Conservation (phyloP, 2,888 invertebrate genomes). For the Brachynemurus nebulosus region DNA sequence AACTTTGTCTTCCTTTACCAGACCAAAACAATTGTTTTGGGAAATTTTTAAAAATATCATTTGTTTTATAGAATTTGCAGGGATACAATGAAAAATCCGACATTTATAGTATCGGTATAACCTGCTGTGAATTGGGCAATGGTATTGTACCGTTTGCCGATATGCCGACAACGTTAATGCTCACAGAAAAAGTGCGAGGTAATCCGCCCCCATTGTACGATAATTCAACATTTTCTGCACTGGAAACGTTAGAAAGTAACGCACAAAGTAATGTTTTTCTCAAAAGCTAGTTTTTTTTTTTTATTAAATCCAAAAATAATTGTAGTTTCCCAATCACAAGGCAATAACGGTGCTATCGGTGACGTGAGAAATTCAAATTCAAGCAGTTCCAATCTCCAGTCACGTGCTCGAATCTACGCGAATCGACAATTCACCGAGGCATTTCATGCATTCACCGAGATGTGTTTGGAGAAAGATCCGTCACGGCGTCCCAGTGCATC, state of each 20-base stretch:
- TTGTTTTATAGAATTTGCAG: slow-evolving; percentile 46
- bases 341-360: slow-evolving; percentile 29
- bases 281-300: background rate
- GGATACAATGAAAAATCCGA: slow-evolving; percentile 86
- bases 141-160: slow-evolving; percentile 79
- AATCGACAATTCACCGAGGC: slow-evolving; percentile 54
- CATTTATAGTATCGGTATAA: slow-evolving; percentile 81
- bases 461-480: slow-evolving; percentile 56
- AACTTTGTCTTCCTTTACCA: too few relatives aligned
- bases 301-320: background rate
- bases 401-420: slow-evolving; percentile 32
- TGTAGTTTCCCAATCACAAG: slow-evolving; percentile 20
- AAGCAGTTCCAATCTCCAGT: slow-evolving; percentile 8
- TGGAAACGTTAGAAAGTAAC: slow-evolving; percentile 30
- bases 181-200: slow-evolving; percentile 78
- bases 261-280: slow-evolving; percentile 3
- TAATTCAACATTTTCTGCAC: slow-evolving; percentile 49
- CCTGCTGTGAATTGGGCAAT: slow-evolving; percentile 78
- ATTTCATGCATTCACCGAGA: slow-evolving; percentile 64
- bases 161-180: slow-evolving; percentile 76
- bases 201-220: slow-evolving; percentile 62
- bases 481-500: slow-evolving; percentile 52
- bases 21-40: too few relatives aligned
- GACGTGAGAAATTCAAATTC: slow-evolving; percentile 17
- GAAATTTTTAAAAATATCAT: background rate